Evolutionary conservation across 37 sponge, comb jelly and placozoan genomes (phyloP).

Genomic region (Chondrosia reniformis): DNA sequence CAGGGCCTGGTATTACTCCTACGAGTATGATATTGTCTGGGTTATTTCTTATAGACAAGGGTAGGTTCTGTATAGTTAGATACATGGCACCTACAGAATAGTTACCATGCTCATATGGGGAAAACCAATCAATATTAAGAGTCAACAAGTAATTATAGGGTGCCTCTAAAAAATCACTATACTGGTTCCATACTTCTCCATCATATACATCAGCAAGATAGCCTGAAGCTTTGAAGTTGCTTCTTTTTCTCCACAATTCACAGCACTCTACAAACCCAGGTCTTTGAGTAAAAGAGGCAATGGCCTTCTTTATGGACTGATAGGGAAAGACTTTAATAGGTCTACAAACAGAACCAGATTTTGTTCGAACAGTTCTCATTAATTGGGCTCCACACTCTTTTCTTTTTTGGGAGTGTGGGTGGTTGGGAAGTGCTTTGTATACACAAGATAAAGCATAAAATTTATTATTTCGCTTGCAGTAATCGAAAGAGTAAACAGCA

Average conservation of each 20-base stretch:
- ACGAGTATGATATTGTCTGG: slow-evolving; percentile 45
- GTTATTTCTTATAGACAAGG: slow-evolving; percentile 26
- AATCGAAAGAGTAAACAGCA: slow-evolving; percentile 37
- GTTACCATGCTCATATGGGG: slow-evolving; percentile 17
- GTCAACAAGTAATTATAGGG: slow-evolving; percentile 36
- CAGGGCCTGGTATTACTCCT: slow-evolving; percentile 47
- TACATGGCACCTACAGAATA: slow-evolving; percentile 65
- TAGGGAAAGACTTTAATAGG: slow-evolving; percentile 47
- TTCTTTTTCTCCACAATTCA: slow-evolving; percentile 38
- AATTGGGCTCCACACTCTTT: slow-evolving; percentile 26
- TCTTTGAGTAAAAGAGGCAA: slow-evolving; percentile 1
- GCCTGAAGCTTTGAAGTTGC: background rate
- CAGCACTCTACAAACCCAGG: slow-evolving; percentile 27
- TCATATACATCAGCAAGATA: slow-evolving; percentile 47
- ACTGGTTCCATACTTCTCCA: slow-evolving; percentile 45
- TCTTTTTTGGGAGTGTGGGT: slow-evolving; percentile 25
- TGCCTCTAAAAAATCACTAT: slow-evolving; percentile 13
- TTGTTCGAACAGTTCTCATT: slow-evolving; percentile 24
- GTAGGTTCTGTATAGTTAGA: slow-evolving; percentile 53
- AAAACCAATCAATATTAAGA: slow-evolving; percentile 60
- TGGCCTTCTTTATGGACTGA: background rate
- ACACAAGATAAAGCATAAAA: slow-evolving; percentile 25
- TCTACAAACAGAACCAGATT: background rate
- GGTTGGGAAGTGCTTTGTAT: slow-evolving; percentile 46
- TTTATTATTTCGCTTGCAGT: slow-evolving; percentile 27